A percentile compares a stretch with the other conserved stretches of the same genome.
Conservation (phyloP, 1,140 invertebrate genomes). For the Aphaenogaster ashmeadi region DNA sequence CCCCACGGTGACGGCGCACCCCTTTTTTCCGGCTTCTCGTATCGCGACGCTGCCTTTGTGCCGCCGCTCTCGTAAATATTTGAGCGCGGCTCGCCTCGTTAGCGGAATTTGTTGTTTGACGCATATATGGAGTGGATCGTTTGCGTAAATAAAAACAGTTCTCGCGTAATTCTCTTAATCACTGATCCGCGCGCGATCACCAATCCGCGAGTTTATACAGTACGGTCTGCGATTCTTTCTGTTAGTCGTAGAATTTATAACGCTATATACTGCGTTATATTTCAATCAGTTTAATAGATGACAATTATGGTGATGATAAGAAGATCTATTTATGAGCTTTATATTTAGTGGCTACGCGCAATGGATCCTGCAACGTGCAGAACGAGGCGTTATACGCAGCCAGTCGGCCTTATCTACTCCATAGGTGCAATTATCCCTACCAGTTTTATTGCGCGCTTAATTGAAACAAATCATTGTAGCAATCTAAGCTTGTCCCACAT, state of each 20-base stretch:
- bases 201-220: neutral
- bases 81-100: slow-evolving; percentile 47
- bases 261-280: neutral
- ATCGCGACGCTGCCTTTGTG: slow-evolving; percentile 46
- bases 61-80: slow-evolving; percentile 53
- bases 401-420: slow-evolving; percentile 32
- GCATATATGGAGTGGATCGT: neutral
- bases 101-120: slow-evolving; percentile 39
- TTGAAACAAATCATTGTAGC: slow-evolving; percentile 59
- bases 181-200: neutral
- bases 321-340: slow-evolving; percentile 22
- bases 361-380: slow-evolving; percentile 12
- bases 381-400: slow-evolving; percentile 32
- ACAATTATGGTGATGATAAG: slow-evolving; percentile 25
- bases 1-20: slow-evolving; percentile 32
- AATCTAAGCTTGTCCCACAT: slow-evolving; percentile 60
- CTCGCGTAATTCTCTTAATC: neutral
- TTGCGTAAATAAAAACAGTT: slow-evolving; percentile 37
- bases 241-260: slow-evolving; percentile 1
- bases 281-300: slow-evolving; percentile 41
- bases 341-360: slow-evolving; percentile 18
- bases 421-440: slow-evolving; percentile 57
- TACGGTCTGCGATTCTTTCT: neutral
- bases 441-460: slow-evolving; percentile 53
- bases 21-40: slow-evolving; percentile 61